Percentiles rank a stretch among this genome's conserved stretches.
phyloP scores from a whole-genome alignment of 2,888 invertebrate genomes.

The Charanyca ferruginea region DNA sequence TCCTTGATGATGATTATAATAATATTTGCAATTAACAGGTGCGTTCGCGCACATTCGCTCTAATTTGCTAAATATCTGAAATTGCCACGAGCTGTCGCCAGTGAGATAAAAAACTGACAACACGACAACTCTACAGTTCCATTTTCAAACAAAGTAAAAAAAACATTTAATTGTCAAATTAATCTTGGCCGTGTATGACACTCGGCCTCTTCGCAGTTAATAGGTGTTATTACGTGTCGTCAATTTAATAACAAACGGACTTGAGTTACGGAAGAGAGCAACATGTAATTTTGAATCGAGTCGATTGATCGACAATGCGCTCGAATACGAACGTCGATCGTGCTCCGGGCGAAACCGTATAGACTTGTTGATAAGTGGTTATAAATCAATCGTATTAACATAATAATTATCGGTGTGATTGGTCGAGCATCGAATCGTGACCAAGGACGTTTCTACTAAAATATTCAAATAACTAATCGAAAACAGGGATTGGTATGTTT shows the following conservation, averaged over 20 bases:
- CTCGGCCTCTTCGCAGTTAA: constrained; percentile 73
- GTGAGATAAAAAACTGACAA: constrained; percentile 34
- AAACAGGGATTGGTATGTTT: constrained; percentile 18
- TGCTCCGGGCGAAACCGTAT: constrained; percentile 74
- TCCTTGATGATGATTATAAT: constrained; percentile 20
- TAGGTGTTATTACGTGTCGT: constrained; percentile 82
- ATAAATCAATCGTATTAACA: constrained; percentile 76
- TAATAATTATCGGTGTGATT: constrained; percentile 69
- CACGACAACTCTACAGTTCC: constrained; percentile 26
- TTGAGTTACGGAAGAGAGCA: constrained; percentile 78
- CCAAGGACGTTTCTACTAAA: constrained; percentile 60
- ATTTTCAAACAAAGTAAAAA: constrained; percentile 45
- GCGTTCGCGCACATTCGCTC: constrained; percentile 32
- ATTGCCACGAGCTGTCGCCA: constrained; percentile 53
- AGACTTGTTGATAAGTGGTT: constrained; percentile 76
- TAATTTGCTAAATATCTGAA: constrained; percentile 59
- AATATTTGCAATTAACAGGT: constrained; percentile 49
- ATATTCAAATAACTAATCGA: constrained; percentile 48
- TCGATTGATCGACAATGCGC: constrained; percentile 78
- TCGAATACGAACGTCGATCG: constrained; percentile 70
- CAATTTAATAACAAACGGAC: constrained; percentile 80
- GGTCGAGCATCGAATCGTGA: constrained; percentile 61
- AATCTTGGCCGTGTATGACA: constrained; percentile 75
- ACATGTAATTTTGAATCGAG: constrained; percentile 82
- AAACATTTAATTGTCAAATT: constrained; percentile 71